Evolutionary conservation across 2,888 invertebrate species (phyloP).

Genomic region (Tiphia femorata): DNA sequence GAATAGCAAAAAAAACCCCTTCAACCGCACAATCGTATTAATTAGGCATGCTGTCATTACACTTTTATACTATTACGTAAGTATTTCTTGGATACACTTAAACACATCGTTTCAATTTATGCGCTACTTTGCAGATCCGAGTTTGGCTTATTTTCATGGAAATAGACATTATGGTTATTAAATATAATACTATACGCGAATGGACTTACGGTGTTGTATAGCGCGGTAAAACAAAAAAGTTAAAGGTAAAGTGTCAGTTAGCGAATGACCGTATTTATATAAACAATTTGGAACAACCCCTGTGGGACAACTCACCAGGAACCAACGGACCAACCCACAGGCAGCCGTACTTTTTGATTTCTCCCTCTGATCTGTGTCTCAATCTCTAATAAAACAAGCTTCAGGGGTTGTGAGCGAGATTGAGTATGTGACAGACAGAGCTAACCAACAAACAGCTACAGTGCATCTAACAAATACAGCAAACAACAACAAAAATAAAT

Average conservation of each 20-base stretch:
- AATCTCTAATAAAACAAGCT: conserved; percentile 68
- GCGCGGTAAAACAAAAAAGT: conserved; percentile 18
- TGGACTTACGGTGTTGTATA: conserved; percentile 1
- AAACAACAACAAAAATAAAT: conserved; percentile 68
- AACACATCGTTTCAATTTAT: not conserved
- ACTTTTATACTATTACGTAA: not conserved
- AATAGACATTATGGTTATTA: conserved; percentile 36
- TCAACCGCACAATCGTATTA: not conserved
- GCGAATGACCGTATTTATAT: conserved; percentile 29
- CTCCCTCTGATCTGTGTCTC: conserved; percentile 64
- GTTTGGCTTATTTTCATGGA: conserved; percentile 67
- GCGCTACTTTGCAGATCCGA: conserved; percentile 6
- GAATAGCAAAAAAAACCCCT: not conserved
- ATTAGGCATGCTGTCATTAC: not conserved
- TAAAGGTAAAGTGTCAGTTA: conserved; percentile 18
- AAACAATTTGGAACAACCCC: conserved; percentile 64
- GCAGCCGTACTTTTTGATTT: conserved; percentile 65
- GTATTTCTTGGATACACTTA: not conserved
- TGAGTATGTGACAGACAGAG: conserved; percentile 67
- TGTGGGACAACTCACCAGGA: conserved; percentile 68
- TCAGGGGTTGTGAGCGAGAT: conserved; percentile 65
- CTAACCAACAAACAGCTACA: conserved; percentile 70
- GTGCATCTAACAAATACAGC: conserved; percentile 70
- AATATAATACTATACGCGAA: conserved; percentile 22
- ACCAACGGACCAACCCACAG: conserved; percentile 68